Percentiles rank a stretch among this genome's conserved stretches.
Evolutionary conservation across 1,140 invertebrate species (phyloP).

Genomic region (Neelides sp.): DNA sequence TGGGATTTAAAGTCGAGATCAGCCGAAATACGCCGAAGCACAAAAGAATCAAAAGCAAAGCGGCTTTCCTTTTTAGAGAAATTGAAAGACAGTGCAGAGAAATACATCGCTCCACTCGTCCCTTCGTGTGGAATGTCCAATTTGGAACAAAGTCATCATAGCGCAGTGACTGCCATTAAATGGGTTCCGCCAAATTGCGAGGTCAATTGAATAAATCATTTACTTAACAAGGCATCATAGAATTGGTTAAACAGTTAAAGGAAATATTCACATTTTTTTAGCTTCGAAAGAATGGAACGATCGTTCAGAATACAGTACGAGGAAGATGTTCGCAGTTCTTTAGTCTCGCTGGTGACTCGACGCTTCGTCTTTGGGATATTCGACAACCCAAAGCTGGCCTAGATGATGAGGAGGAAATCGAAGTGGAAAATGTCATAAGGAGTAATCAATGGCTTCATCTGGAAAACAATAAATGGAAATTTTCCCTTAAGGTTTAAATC

Average conservation of each 20-base stretch:
- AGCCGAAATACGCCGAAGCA: constrained; percentile 17
- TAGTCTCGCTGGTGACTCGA: constrained; percentile 18
- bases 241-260: no score
- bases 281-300: constrained; percentile 24
- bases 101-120: constrained; percentile 21
- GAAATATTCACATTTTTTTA: background rate
- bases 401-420: constrained; percentile 4
- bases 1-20: constrained; percentile 15
- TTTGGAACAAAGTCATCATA: constrained; percentile 20
- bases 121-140: constrained; percentile 12
- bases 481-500: constrained; percentile 4
- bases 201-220: background rate
- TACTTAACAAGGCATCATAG: no score
- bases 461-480: constrained; percentile 27
- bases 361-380: constrained; percentile 23
- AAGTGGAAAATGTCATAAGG: constrained; percentile 5
- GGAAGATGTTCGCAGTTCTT: constrained; percentile 23
- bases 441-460: constrained; percentile 19
- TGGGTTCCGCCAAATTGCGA: constrained; percentile 26
- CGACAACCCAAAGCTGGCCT: constrained; percentile 12
- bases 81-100: constrained; percentile 20
- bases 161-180: constrained; percentile 14
- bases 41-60: constrained; percentile 3
- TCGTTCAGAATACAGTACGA: constrained; percentile 15
- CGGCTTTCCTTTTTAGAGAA: constrained; percentile 21